Evolutionary conservation across 2,797 vertebrate species (phyloP), one percentile per base, ranked within the genome.

Genomic region (Melanotaenia nigrans): DNA sequence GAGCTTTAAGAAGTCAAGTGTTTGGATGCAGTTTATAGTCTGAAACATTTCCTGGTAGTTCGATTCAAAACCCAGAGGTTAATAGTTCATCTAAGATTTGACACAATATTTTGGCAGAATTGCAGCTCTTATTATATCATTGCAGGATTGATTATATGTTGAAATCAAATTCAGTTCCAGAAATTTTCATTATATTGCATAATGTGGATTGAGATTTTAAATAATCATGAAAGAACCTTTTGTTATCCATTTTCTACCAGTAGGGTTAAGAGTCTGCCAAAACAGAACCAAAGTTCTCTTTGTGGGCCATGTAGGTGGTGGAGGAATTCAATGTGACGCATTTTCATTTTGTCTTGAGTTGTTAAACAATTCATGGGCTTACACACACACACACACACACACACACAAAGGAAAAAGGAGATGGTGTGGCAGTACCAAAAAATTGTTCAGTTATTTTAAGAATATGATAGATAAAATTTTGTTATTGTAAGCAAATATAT

Each of bases 311-410:
- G 33, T 55, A 28, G 33, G 38, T 42, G 69, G 62, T 54, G 10
- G 36, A 59, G 24, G 12, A 73, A 33, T 71, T 60, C 11, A 42
- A 40, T 55, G 36, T n/a, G 51, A 56, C 54, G 49, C 51, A 5
- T 60, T 59, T 40, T 72, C 2, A 56, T 28, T 4, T 40, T 51
- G n/a, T 61, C 10, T 5, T 4, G 16, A 47, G 5, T 38, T 63
- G 2, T 61, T 45, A 25, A 64, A 13, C 20, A 45, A 62, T 64
- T 51, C 61, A 32, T 3, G 0, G 30, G 7, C 67, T 66, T 12
- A 28, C 36, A 38, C 38, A 38, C 38, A 42, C 40, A 18, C 40
- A 16, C 40, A 42, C 16, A 16, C 16, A 42, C 40, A 42, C 40
- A 42, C 40, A 42, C 38, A 40, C 38, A 47, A 1, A 49, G 10